Evolutionary conservation across 2,113 vertebrate species (phyloP).

Genomic region (Crocuta crocuta): DNA sequence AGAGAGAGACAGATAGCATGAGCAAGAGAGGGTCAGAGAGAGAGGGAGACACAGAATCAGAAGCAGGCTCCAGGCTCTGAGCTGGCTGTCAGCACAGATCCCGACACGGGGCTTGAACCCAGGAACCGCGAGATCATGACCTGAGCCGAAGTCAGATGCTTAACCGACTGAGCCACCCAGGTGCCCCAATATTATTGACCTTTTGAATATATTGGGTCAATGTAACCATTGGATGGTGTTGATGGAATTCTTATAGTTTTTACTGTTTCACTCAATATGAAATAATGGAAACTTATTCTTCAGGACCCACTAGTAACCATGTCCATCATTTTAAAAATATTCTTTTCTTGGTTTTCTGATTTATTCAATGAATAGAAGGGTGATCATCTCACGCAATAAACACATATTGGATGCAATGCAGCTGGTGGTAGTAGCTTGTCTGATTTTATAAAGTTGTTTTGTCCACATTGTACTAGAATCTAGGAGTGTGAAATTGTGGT

Average conservation of each 20-base stretch:
- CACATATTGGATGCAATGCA: background rate
- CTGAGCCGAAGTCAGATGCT: too few relatives aligned
- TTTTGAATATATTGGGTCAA: background rate
- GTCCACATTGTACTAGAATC: conserved; percentile 72
- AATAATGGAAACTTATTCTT: background rate
- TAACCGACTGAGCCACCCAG: too few relatives aligned
- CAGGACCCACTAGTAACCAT: background rate
- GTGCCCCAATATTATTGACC: background rate
- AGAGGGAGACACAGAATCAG: too few relatives aligned
- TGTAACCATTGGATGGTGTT: background rate
- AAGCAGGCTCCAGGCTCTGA: too few relatives aligned
- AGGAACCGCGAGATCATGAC: too few relatives aligned
- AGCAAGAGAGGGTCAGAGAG: too few relatives aligned
- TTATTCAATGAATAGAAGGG: background rate
- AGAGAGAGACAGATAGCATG: too few relatives aligned
- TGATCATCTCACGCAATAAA: background rate
- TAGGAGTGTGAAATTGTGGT: conserved; percentile 76
- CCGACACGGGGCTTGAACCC: too few relatives aligned
- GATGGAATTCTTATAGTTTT: background rate
- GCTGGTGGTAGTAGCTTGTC: background rate
- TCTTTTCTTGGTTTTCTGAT: background rate
- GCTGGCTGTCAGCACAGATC: too few relatives aligned
- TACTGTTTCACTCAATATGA: background rate
- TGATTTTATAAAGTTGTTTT: conserved; percentile 64
- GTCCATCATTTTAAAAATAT: background rate